Conservation (phyloP, 2,888 invertebrate genomes). For the Venusia cambrica region DNA sequence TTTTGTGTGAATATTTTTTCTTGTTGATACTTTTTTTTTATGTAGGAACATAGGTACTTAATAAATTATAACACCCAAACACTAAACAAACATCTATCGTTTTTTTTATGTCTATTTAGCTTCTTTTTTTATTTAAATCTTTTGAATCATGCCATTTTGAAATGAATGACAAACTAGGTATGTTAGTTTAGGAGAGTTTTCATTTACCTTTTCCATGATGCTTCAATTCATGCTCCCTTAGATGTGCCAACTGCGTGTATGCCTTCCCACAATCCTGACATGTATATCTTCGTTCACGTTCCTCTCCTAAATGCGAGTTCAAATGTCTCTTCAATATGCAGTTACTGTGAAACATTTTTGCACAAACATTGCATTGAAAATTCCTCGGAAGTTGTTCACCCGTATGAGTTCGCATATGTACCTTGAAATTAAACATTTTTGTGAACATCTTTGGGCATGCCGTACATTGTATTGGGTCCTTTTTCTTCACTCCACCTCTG, state of each 20-base stretch:
- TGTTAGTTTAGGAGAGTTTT: too few species aligned
- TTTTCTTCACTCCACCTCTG: conserved; percentile 4
- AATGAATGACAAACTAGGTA: too few species aligned
- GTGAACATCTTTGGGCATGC: conserved; percentile 1
- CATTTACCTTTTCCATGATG: conserved; percentile 6
- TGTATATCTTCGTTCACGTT: neutral
- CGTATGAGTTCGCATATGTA: conserved; percentile 6
- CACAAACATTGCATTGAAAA: conserved; percentile 10
- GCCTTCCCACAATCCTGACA: conserved; percentile 6
- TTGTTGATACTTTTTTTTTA: too few species aligned
- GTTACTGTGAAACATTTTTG: conserved; percentile 7
- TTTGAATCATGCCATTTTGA: too few species aligned
- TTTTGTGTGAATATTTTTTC: too few species aligned
- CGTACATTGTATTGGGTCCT: conserved; percentile 1
- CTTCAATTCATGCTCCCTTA: conserved; percentile 13
- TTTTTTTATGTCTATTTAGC: too few species aligned
- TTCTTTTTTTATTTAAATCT: too few species aligned
- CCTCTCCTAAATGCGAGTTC: neutral
- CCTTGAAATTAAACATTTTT: conserved; percentile 4
- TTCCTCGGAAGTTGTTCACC: neutral
- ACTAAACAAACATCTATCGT: too few species aligned
- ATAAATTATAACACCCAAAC: too few species aligned
- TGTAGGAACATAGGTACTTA: too few species aligned
- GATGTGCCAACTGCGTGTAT: conserved; percentile 31
- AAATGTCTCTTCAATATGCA: conserved; percentile 3